Conservation (phyloP, 2,113 vertebrate genomes). For the Onychostruthus taczanowskii region DNA sequence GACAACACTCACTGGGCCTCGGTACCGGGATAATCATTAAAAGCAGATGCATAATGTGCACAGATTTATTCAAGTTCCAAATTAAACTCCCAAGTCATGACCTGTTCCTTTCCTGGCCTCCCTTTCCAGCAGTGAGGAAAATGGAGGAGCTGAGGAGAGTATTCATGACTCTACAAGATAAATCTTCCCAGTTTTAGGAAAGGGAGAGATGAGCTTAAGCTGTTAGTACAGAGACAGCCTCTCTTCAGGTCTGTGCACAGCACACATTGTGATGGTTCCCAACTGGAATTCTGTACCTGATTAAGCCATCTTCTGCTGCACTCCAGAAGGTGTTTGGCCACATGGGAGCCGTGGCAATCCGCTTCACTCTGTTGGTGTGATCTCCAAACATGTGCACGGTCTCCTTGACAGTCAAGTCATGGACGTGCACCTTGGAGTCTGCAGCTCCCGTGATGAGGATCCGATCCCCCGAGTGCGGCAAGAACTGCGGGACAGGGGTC, state of each 20-base stretch:
- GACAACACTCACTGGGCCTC: neutral
- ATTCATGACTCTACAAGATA: neutral
- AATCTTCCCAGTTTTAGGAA: neutral
- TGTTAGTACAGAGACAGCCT: neutral
- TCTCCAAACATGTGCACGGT: constrained; percentile 99
- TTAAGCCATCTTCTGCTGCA: constrained; percentile 93
- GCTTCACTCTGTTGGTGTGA: constrained; percentile 95
- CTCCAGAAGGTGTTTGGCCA: constrained; percentile 99
- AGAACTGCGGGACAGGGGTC: constrained; percentile 77
- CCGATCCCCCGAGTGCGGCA: constrained; percentile 93
- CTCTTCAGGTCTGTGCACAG: neutral
- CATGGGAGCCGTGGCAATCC: constrained; percentile 96
- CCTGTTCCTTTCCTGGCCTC: neutral
- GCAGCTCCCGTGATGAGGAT: constrained; percentile 95
- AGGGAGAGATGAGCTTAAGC: neutral
- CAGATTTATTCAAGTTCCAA: neutral
- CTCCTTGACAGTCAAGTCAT: constrained; percentile 93
- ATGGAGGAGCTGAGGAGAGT: neutral
- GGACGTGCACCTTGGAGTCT: constrained; percentile 96
- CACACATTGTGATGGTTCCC: neutral
- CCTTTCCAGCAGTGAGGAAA: neutral
- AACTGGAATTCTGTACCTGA: constrained; percentile 77
- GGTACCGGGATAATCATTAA: neutral
- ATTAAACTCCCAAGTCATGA: neutral
- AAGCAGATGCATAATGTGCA: neutral